phyloP scores from a whole-genome alignment of 2,113 vertebrate genomes.

The Nycticebus coucang region DNA sequence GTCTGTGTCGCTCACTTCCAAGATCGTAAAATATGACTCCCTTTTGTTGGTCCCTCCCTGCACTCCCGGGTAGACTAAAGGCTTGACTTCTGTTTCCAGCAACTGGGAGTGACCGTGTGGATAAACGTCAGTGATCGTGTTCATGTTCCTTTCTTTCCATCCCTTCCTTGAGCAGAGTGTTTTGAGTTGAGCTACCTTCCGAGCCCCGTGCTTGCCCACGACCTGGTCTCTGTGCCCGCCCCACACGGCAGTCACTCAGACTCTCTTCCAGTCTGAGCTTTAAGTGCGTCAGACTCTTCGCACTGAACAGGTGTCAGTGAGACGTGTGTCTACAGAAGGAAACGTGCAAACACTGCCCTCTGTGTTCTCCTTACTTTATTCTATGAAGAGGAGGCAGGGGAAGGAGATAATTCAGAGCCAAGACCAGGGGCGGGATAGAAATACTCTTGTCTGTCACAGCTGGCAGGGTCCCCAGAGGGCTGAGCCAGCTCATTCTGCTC shows the following conservation, averaged over 20 bases:
- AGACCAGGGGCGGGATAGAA: neutral
- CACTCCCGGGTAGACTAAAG: neutral
- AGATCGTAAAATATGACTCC: neutral
- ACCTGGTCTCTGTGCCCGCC: neutral
- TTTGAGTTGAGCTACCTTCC: neutral
- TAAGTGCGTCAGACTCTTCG: neutral
- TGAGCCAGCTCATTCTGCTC: neutral
- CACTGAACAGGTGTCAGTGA: neutral
- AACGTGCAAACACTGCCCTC: neutral
- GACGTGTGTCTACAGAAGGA: neutral
- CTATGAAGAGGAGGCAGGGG: neutral
- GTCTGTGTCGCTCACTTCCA: neutral
- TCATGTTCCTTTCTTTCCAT: neutral
- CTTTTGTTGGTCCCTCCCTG: neutral
- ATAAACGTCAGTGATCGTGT: neutral
- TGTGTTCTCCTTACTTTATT: neutral
- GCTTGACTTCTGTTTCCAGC: neutral
- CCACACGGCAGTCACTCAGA: neutral
- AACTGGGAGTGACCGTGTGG: neutral
- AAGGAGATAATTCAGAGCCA: neutral
- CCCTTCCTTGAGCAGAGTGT: neutral
- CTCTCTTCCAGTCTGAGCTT: neutral
- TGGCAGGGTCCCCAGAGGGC: neutral
- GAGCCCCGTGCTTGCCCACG: neutral
- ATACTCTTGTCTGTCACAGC: neutral